Percentiles rank a stretch among this genome's conserved stretches.
Conservation (phyloP, 2,888 invertebrate genomes). For the Phoronis australis region DNA sequence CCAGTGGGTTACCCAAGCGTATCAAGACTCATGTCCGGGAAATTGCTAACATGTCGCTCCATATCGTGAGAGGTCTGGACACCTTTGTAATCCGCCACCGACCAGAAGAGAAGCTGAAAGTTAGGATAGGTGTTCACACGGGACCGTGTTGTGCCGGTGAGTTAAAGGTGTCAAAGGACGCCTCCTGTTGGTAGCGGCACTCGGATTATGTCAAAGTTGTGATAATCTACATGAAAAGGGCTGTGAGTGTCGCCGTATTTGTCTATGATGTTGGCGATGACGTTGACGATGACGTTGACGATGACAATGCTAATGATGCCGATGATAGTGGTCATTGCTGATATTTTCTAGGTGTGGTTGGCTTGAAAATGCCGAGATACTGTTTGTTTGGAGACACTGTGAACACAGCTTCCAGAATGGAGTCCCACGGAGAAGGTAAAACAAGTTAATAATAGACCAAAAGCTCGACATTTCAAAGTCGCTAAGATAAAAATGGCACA, state of each 20-base stretch:
- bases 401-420: conserved; percentile 21
- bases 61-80: conserved; percentile 37
- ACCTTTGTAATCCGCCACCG: conserved; percentile 39
- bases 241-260: no score
- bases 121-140: conserved; percentile 23
- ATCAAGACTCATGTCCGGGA: conserved; percentile 28
- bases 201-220: no score
- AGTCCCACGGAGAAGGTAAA: conserved; percentile 15
- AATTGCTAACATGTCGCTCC: conserved; percentile 35
- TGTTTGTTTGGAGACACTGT: conserved; percentile 23
- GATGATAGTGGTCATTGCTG: background rate
- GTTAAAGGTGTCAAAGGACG: background rate
- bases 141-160: conserved; percentile 22
- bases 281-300: conserved; percentile 17
- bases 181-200: background rate
- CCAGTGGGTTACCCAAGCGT: conserved; percentile 31
- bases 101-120: conserved; percentile 13
- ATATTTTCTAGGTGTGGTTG: conserved; percentile 13
- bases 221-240: no score
- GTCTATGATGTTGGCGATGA: conserved; percentile 14
- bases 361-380: conserved; percentile 17
- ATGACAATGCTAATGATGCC: no score
- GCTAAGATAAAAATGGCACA: no score
- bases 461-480: no score
- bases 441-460: no score